These are phyloP conservation scores for Garrulus glandarius DNA, from an alignment of 2,797 vertebrate species.

Conservation along the genomic window DNA sequence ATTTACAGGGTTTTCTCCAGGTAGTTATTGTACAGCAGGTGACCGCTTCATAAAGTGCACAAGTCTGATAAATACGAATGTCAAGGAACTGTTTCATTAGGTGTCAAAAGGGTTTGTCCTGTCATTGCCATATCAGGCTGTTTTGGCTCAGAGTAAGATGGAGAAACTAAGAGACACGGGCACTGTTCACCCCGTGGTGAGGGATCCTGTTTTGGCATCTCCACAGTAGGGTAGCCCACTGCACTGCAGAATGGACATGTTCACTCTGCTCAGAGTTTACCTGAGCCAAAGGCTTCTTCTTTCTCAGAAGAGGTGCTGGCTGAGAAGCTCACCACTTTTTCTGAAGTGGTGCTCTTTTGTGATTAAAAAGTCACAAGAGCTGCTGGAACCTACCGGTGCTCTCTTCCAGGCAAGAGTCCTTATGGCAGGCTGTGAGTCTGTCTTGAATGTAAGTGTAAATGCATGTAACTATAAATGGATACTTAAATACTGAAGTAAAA, in stretches of 20 bases:
- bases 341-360: neutral
- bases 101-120: neutral
- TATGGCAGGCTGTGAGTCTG: neutral
- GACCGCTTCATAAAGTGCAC: neutral
- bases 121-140: neutral
- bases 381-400: neutral
- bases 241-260: accelerated
- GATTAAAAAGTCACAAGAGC: neutral
- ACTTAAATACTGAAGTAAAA: neutral
- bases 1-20: neutral
- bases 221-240: neutral
- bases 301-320: neutral
- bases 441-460: neutral
- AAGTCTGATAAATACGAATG: neutral
- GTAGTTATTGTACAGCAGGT: neutral
- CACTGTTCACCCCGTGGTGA: accelerated
- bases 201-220: neutral
- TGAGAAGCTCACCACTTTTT: neutral
- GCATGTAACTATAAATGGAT: neutral
- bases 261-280: neutral
- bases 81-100: neutral
- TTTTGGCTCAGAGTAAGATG: neutral
- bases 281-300: neutral
- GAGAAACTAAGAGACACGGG: neutral
- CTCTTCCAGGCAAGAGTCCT: neutral